Base-by-base conservation (phyloP, 2,888 invertebrate genomes). In the Unio delphinus region DNA sequence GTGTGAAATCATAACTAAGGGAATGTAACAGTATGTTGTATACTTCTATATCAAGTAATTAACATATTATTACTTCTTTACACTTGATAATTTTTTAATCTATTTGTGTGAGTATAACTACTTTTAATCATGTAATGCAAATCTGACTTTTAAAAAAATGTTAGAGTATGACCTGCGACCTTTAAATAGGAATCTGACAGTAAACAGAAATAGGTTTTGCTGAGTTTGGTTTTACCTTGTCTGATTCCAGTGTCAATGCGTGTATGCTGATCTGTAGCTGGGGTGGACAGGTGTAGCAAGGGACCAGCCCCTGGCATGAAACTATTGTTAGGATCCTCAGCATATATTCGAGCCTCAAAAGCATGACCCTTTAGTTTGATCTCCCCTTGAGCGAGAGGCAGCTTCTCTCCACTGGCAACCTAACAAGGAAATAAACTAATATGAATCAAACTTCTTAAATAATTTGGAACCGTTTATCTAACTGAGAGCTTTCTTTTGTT, bases 331-430 rank as follows among this genome's bases (percentile, higher is more conserved):
- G 92, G 92, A 79, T 93, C 92, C 86, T 99, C 99, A 0, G 99
- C 99, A 90, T 99, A 99, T 78, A 99, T 95, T 75, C 99, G 92
- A 54, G 98, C 98, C 91, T 99, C 99, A 81, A 99, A 96, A 0
- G 99, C 94, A 90, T 98, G 97, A 0, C 99, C 98, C 0, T 91
- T 92, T 0, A 95, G 91, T 55, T 83, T 86, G 64, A 99, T 94
- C 75, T 97, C 93, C 0, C 94, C 92, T 88, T 99, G 99, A 0
- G 91, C 92, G 0, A 94, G 79, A 0, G 98, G 98, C 20, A 99
- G 90, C 60, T 92, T 92, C 87, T 97, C 96, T 0, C 98, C 98
- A 55, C 95, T 92, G 0, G 99, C 98, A 61, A 98, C 93, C 88
- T 92, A 73, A 4, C 60, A 67, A n/a, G 4, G 58, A n/a, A 6